A percentile compares a stretch with the other conserved stretches of the same genome.
Conservation (phyloP, 1,140 invertebrate species). For the Acromyrmex echinatior region DNA sequence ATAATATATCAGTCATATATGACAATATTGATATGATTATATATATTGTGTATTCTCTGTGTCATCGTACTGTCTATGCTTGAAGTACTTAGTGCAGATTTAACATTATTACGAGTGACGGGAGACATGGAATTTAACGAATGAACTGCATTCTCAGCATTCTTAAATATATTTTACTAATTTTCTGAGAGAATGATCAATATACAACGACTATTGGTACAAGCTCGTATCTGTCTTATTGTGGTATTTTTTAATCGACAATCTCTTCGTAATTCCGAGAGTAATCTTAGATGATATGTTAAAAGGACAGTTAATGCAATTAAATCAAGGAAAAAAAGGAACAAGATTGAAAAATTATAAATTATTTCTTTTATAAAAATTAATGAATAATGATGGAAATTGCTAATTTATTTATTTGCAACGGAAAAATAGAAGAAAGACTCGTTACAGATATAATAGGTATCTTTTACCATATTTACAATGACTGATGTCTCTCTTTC, state of each 20-base stretch:
- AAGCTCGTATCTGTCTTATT: background rate
- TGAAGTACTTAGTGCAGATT: constrained; percentile 22
- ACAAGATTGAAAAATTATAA: constrained; percentile 10
- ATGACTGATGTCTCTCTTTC: constrained; percentile 55
- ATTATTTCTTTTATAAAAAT: constrained; percentile 2
- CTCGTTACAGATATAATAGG: constrained; percentile 35
- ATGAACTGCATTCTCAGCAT: background rate
- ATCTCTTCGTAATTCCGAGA: background rate
- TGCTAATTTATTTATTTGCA: constrained; percentile 41
- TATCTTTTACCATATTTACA: background rate
- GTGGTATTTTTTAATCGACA: background rate
- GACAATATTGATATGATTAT: background rate
- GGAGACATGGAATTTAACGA: background rate
- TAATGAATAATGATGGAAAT: background rate
- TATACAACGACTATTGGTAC: background rate
- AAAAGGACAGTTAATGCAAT: background rate
- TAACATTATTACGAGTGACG: background rate
- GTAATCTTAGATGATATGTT: background rate
- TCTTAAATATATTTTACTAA: constrained; percentile 10
- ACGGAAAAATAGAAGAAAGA: constrained; percentile 15
- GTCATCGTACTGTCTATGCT: constrained; percentile 23
- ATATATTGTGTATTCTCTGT: background rate
- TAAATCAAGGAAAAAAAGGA: background rate
- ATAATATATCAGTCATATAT: too few relatives aligned
- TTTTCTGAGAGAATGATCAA: too few relatives aligned